phyloP scores from a whole-genome alignment of 53 echinoderm and acorn worm genomes.

The Actinopyga echinites region DNA sequence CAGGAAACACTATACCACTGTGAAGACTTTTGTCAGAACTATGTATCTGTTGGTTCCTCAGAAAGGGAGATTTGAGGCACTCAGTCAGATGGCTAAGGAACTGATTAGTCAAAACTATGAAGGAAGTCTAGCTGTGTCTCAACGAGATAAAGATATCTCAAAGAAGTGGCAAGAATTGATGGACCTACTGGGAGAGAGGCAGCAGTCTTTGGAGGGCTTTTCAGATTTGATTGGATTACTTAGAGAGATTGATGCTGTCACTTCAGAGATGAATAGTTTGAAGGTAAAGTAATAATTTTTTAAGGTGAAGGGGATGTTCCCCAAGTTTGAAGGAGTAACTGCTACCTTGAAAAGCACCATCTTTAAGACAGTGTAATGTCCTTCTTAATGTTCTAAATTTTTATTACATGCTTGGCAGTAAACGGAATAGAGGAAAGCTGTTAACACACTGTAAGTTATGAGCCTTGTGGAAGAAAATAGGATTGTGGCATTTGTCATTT shows the following conservation, averaged over 20 bases:
- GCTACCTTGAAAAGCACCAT: no score
- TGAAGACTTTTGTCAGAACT: no score
- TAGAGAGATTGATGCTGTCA: conserved; percentile 82
- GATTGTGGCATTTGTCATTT: no score
- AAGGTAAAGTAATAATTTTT: conserved; percentile 52
- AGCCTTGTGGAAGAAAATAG: no score
- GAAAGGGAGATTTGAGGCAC: conserved; percentile 88
- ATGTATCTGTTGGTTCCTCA: conserved; percentile 12
- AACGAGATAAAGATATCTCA: conserved; percentile 68
- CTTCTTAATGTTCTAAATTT: no score
- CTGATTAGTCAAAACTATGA: conserved; percentile 76
- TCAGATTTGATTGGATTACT: conserved; percentile 88
- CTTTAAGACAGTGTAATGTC: no score
- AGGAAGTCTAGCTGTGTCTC: conserved; percentile 46
- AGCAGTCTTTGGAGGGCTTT: conserved; percentile 74
- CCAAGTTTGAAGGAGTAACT: no score
- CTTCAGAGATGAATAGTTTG: conserved; percentile 83
- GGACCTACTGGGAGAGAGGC: conserved; percentile 70
- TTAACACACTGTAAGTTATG: no score
- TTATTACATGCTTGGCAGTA: no score
- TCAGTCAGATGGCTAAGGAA: conserved; percentile 80
- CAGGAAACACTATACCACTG: no score
- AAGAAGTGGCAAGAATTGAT: conserved; percentile 79
- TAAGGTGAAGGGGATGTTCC: no score
- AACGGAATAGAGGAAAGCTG: no score